Conservation (phyloP, 2,797 vertebrate species). For the Enteromius argenteus region DNA sequence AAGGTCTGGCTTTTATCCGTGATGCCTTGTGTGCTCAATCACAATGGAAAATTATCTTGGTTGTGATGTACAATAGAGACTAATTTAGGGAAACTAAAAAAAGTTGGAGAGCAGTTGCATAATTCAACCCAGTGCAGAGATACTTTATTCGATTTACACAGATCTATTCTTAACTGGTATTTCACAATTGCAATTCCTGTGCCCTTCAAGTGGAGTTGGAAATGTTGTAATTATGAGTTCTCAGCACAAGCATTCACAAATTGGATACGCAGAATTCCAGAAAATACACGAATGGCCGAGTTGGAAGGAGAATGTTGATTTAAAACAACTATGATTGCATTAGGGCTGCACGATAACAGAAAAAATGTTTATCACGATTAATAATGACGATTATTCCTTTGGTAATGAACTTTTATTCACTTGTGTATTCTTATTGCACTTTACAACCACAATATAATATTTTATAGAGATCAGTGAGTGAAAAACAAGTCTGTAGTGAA, state of each 20-base stretch:
- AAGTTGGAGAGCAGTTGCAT: neutral
- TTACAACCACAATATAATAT: neutral
- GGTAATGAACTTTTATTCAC: too few relatives aligned
- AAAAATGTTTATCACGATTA: too few relatives aligned
- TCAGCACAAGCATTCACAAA: neutral
- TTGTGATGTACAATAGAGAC: slow-evolving; percentile 20
- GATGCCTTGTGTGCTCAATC: slow-evolving; percentile 53
- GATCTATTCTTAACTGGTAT: slow-evolving; percentile 3
- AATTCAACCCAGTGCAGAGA: neutral
- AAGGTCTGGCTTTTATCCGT: slow-evolving; percentile 49
- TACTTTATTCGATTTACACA: neutral
- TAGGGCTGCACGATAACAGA: too few relatives aligned
- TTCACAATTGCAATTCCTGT: neutral
- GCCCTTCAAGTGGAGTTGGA: neutral
- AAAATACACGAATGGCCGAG: neutral
- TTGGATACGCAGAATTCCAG: neutral
- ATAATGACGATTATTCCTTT: too few relatives aligned
- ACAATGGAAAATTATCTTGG: slow-evolving; percentile 25
- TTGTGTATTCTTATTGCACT: too few relatives aligned
- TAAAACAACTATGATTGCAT: neutral
- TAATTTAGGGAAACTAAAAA: slow-evolving; percentile 11
- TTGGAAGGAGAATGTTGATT: neutral
- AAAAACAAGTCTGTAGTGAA: neutral
- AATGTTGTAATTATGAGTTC: neutral
- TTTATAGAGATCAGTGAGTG: neutral